Base-by-base conservation (phyloP, 35 echinoderm and acorn worm genomes). In the Stichopus chloronotus region DNA sequence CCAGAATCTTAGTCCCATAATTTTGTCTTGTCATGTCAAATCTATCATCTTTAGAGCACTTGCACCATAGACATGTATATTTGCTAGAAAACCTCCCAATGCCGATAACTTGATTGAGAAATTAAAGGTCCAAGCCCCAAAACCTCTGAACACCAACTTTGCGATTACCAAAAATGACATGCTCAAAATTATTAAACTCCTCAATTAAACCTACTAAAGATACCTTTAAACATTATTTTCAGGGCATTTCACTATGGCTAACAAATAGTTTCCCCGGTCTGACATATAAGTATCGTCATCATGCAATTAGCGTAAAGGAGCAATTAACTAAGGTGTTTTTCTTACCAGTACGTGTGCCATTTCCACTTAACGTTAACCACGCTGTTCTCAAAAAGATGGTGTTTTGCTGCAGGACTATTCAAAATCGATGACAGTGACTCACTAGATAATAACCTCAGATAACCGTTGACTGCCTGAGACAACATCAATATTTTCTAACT, bases 21-120 rank as follows among this genome's bases (percentile, higher is more conserved):
- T 19, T 54, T 78, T 16, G n/a, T 53, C 89, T 88, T 30, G 69
- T 43, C 9, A 54, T 55, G 78, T 87, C 19, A 8, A n/a, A 76
- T 30, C 86, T 21, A 8, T 78, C 69, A 52, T 77, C 56, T 57
- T 24, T 19, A n/a, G 83, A 71, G 23, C 82, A 87, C 79, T 78
- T 92, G 56, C 89, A 87, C 94, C 94, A 80, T 17, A 92, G 6
- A 86, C 90, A 95, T 6, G 58, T 60, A 52, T 92, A 69, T 59
- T 58, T 88, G 14, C 84, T 78, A n/a, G 72, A 78, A 57, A 63
- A 94, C 7, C 84, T 69, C 9, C 68, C 85, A 78, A 94, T 78
- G 5, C 86, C 86, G 72, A 89, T 94, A 20, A 94, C 69, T 11
- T 57, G 55, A 56, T 89, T 94, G 9, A 90, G 12, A 52, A 94